phyloP scores from a whole-genome alignment of 1,140 invertebrate genomes.

The Dryas iulia region DNA sequence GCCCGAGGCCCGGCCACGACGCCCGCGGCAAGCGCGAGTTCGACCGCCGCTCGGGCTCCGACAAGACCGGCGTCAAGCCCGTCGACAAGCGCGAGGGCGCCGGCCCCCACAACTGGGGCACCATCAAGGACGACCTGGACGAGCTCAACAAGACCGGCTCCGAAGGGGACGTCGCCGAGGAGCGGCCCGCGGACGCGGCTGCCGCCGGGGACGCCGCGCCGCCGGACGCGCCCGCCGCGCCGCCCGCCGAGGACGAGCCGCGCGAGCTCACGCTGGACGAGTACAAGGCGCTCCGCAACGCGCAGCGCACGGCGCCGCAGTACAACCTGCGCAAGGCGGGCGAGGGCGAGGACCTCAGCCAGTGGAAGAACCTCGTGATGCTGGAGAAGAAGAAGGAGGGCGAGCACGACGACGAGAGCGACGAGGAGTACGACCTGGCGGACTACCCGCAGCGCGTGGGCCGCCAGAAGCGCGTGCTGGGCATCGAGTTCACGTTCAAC shows the following conservation, averaged over 20 bases:
- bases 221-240: constrained; percentile 59
- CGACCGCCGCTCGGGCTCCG: constrained; percentile 96
- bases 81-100: constrained; percentile 96
- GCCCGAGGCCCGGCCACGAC: constrained; percentile 81
- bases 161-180: constrained; percentile 75
- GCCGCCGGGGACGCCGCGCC: constrained; percentile 77
- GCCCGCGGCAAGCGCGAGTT: constrained; percentile 94
- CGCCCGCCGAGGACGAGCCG: constrained; percentile 86
- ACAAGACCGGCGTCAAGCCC: constrained; percentile 96
- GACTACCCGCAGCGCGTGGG: constrained; percentile 94
- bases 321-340: constrained; percentile 95
- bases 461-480: constrained; percentile 91
- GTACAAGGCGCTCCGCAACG: constrained; percentile 90
- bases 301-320: constrained; percentile 87
- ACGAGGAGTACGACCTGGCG: constrained; percentile 88
- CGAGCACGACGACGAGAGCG: constrained; percentile 83
- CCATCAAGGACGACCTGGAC: constrained; percentile 94
- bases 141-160: constrained; percentile 81
- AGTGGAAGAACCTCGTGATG: constrained; percentile 96
- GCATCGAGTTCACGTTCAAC: constrained; percentile 94
- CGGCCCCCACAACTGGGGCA: constrained; percentile 97
- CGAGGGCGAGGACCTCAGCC: constrained; percentile 93
- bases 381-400: constrained; percentile 90
- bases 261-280: constrained; percentile 93
- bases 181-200: constrained; percentile 79